phyloP scores from a whole-genome alignment of 1,140 invertebrate species.

The Sycobia sp. region DNA sequence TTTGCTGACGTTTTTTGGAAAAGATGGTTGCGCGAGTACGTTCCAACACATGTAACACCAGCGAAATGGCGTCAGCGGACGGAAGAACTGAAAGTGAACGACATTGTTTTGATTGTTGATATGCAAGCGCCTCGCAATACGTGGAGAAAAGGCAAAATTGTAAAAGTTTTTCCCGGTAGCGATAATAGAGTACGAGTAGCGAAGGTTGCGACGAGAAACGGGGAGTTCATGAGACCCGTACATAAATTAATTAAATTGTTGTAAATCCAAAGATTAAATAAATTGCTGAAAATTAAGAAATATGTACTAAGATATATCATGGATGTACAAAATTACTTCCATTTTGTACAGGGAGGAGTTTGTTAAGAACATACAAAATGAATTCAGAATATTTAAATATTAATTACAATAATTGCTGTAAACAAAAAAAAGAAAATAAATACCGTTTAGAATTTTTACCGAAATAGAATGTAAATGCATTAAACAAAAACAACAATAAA shows the following conservation, averaged over 20 bases:
- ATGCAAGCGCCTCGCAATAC: constrained; percentile 3
- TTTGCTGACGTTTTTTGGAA: constrained; percentile 28
- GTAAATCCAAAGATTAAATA: no score
- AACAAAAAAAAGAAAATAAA: no score
- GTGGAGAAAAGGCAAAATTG: constrained; percentile 19
- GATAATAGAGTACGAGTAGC: constrained; percentile 13
- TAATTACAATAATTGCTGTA: no score
- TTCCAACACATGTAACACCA: constrained; percentile 11
- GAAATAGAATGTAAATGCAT: no score
- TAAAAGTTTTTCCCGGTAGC: not conserved
- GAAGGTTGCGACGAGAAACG: not conserved
- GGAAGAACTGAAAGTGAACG: not conserved
- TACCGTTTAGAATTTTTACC: no score
- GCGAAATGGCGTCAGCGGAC: constrained; percentile 2
- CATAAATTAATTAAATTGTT: not conserved
- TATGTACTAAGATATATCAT: no score
- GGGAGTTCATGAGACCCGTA: not conserved
- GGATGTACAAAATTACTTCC: not conserved
- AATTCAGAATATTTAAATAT: no score
- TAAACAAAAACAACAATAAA: no score
- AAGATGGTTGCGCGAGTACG: constrained; percentile 26
- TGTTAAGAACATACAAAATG: no score
- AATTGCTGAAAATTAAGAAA: no score
- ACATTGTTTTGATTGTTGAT: constrained; percentile 11
- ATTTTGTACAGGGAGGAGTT: not conserved